Base-by-base conservation (phyloP, 2,888 invertebrate species). In the Poecilus cupreus region DNA sequence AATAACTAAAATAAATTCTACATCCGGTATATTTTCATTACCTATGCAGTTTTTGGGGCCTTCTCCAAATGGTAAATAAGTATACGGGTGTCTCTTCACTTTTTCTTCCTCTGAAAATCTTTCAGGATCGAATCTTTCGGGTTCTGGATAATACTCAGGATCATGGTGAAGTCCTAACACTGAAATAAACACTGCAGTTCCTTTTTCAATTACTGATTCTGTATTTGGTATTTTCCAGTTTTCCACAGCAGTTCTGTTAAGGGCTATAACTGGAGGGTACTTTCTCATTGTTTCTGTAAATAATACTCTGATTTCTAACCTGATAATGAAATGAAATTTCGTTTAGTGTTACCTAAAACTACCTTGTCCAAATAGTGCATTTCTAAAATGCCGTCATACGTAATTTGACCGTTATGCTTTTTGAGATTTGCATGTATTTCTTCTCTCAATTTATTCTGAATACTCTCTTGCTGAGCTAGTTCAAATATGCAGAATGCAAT, bases 351-450 rank as follows among this genome's bases (percentile, higher is more conserved):
- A 57, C 57, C 57, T 22, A 6, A 18, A 20, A 57, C 24, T 10
- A 90, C 89, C 84, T 89, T 88, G 72, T 90, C 89, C 79, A 91
- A 83, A 84, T 91, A 92, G 0, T 87, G 86, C 89, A 92, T 88
- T 32, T 90, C 89, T 82, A 86, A 85, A 77, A 91, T 83, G 0
- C 89, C 87, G 5, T 91, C 91, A 83, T 90, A 91, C 5, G 88
- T 89, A 5, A 91, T 83, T 82, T 88, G 83, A 0, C 88, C 88
- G 24, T 57, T 3, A 72, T 90, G 85, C 22, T 86, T 87, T 11
- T 84, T 84, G 26, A 90, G 78, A 0, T 89, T 88, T 0, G 79
- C 82, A 1, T 87, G 84, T 2, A 91, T 88, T 85, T 91, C 91
- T 0, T 85, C 81, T n/a, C 90, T 85, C 0, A 89, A 83, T 60